phyloP scores from a whole-genome alignment of 1,140 invertebrate species.

The Nixonia krombeini region DNA sequence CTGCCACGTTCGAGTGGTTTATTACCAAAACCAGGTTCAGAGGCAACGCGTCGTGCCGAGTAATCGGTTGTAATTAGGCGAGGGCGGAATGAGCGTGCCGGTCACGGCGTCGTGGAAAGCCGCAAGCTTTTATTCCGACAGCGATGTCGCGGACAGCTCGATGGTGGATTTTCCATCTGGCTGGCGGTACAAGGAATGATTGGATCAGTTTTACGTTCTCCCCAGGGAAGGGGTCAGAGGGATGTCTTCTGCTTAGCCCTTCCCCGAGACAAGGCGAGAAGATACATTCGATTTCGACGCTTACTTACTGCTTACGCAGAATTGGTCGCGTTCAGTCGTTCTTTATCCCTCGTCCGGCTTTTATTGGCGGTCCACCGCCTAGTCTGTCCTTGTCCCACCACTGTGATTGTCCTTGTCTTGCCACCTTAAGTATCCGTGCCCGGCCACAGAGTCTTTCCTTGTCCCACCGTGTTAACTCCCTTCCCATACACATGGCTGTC shows the following conservation, averaged over 20 bases:
- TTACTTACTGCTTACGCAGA: slow-evolving; percentile 23
- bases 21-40: no score
- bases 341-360: slow-evolving; percentile 5
- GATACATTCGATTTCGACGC: slow-evolving; percentile 4
- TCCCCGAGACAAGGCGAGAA: slow-evolving; percentile 12
- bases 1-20: no score
- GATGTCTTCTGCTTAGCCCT: slow-evolving; percentile 28
- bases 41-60: slow-evolving; percentile 13
- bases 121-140: slow-evolving; percentile 19
- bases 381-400: no score
- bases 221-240: slow-evolving; percentile 55
- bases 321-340: slow-evolving; percentile 9
- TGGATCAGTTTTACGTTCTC: slow-evolving; percentile 73
- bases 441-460: no score
- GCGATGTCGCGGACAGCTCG: slow-evolving; percentile 24
- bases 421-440: no score
- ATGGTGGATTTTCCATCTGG: slow-evolving; percentile 34
- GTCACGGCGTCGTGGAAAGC: no score
- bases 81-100: no score
- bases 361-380: no score
- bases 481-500: no score
- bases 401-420: no score
- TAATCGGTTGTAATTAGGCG: no score
- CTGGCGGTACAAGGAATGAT: slow-evolving; percentile 59
- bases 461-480: no score